Evolutionary conservation across 2,888 invertebrate species (phyloP).

Genomic region (Drosophila rubida): DNA sequence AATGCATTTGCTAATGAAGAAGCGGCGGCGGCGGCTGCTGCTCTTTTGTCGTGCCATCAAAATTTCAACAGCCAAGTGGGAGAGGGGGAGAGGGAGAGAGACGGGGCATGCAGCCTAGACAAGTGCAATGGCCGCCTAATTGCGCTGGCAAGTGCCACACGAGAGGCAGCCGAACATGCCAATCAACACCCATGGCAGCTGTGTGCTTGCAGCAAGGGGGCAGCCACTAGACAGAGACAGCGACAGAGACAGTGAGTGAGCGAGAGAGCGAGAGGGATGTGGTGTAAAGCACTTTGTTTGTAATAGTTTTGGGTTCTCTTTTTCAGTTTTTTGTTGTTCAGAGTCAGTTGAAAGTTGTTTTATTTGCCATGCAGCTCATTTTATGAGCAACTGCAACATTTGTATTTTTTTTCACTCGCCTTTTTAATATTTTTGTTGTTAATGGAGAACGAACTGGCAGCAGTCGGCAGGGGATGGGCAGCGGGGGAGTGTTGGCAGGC

Average conservation of each 20-base stretch:
- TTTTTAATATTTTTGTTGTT: slow-evolving; percentile 36
- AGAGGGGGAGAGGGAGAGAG: neutral
- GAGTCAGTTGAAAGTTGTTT: slow-evolving; percentile 55
- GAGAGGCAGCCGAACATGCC: slow-evolving; percentile 70
- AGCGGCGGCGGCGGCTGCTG: slow-evolving; percentile 28
- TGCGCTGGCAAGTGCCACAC: slow-evolving; percentile 71
- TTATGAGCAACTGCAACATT: slow-evolving; percentile 56
- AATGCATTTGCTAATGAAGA: slow-evolving; percentile 66
- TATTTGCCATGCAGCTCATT: slow-evolving; percentile 71
- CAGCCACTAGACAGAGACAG: neutral
- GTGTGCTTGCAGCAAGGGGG: neutral
- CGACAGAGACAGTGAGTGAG: neutral
- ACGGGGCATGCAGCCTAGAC: slow-evolving; percentile 38
- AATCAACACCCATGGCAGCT: slow-evolving; percentile 69
- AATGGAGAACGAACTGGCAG: slow-evolving; percentile 33
- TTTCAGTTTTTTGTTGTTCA: slow-evolving; percentile 2
- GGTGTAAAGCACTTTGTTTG: slow-evolving; percentile 52
- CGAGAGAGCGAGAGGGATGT: neutral
- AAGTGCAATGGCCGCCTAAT: slow-evolving; percentile 77
- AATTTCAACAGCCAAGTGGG: slow-evolving; percentile 51
- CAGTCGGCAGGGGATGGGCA: neutral
- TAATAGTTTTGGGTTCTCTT: slow-evolving; percentile 47
- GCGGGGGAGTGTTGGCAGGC: neutral
- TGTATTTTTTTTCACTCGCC: slow-evolving; percentile 16
- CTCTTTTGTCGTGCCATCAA: slow-evolving; percentile 65